phyloP scores from a whole-genome alignment of 2,797 vertebrate genomes.

The Falco columbarius region DNA sequence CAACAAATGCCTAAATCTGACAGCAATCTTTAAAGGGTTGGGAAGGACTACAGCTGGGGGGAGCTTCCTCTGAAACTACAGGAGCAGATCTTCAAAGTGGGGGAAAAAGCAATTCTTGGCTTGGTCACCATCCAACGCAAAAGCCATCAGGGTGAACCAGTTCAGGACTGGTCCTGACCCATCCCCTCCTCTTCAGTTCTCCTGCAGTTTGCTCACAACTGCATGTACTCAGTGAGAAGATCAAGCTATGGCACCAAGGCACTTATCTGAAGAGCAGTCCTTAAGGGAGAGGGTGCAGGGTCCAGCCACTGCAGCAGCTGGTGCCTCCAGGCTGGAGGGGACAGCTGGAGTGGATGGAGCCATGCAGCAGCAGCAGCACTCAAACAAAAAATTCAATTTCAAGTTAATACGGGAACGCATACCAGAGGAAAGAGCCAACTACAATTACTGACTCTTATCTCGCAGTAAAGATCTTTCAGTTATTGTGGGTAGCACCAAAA shows the following conservation, averaged over 20 bases:
- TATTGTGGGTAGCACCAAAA: conserved; percentile 20
- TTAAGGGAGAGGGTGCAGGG: not conserved
- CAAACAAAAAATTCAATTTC: not conserved
- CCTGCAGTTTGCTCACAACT: not conserved
- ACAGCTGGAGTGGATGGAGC: not conserved
- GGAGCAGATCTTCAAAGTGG: not conserved
- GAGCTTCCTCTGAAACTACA: not conserved
- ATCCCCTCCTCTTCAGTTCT: not conserved
- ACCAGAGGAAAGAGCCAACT: conserved; percentile 14
- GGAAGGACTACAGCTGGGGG: not conserved
- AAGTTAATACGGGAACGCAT: not conserved
- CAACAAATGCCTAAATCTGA: not conserved
- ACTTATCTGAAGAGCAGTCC: not conserved
- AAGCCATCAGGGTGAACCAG: not conserved
- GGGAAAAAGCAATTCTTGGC: not conserved
- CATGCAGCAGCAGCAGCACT: not conserved
- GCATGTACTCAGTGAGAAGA: not conserved
- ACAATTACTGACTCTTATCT: conserved; percentile 19
- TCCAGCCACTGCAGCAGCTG: accelerated
- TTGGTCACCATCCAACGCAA: not conserved
- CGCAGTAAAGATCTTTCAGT: conserved; percentile 46
- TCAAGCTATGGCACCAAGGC: not conserved
- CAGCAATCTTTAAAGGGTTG: not conserved
- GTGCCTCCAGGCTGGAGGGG: not conserved
- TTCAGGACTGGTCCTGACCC: not conserved